These are phyloP conservation scores for Cylloceria caligata DNA, from an alignment of 2,888 invertebrate species.

Conservation along the genomic window DNA sequence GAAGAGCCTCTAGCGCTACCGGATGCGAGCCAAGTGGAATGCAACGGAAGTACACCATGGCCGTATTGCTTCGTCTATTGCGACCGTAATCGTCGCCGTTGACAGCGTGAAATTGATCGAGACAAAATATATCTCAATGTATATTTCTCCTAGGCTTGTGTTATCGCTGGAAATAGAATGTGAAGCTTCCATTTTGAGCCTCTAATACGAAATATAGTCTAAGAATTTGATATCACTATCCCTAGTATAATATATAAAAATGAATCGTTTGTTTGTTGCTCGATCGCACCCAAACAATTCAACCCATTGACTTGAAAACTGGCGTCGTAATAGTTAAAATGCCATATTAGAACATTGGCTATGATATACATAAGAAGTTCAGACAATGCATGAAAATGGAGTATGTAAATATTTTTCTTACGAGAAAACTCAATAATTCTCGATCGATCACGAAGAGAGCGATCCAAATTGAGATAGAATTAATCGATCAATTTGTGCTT, in stretches of 20 bases:
- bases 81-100: slow-evolving; percentile 6
- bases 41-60: slow-evolving; percentile 16
- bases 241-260: too few species aligned
- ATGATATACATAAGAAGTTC: too few species aligned
- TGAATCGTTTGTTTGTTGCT: too few species aligned
- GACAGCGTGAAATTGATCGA: slow-evolving; percentile 44
- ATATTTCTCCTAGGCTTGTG: not conserved
- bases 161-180: slow-evolving; percentile 18
- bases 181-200: not conserved
- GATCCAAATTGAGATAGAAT: not conserved
- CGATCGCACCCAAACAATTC: too few species aligned
- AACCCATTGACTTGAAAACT: too few species aligned
- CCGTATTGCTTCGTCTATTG: not conserved
- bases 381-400: too few species aligned
- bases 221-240: not conserved
- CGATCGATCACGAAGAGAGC: too few species aligned
- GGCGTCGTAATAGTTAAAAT: too few species aligned
- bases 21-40: slow-evolving; percentile 35
- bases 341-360: too few species aligned
- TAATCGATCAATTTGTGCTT: not conserved
- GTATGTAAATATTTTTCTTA: too few species aligned
- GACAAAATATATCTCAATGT: slow-evolving; percentile 23
- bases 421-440: too few species aligned
- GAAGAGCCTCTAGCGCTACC: slow-evolving; percentile 28
- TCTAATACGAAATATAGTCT: not conserved